A percentile compares a stretch with the other conserved stretches of the same genome.
phyloP scores from a whole-genome alignment of 2,113 vertebrate genomes.

The Gymnarchus niloticus region DNA sequence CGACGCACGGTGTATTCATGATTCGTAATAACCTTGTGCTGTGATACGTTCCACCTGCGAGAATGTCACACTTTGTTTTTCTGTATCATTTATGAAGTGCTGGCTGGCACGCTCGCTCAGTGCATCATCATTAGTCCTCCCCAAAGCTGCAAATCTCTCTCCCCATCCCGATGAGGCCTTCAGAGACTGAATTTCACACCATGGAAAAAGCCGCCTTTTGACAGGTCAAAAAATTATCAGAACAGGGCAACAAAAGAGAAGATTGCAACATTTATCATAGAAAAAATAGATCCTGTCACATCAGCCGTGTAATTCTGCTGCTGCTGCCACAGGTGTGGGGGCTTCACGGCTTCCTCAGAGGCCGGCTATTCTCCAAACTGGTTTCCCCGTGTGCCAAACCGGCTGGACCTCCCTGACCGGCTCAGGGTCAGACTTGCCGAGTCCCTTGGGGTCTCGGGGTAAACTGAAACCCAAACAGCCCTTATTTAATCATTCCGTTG shows the following conservation, averaged over 20 bases:
- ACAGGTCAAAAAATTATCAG: slow-evolving; percentile 22
- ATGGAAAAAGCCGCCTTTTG: not conserved
- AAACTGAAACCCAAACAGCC: not conserved
- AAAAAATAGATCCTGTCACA: slow-evolving; percentile 17
- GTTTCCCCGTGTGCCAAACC: not conserved
- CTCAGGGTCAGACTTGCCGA: not conserved
- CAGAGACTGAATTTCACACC: not conserved
- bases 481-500: slow-evolving; percentile 19
- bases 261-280: slow-evolving; percentile 26
- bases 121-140: not conserved
- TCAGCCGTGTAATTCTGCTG: not conserved
- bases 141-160: not conserved
- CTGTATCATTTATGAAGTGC: too few relatives aligned
- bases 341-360: not conserved
- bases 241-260: slow-evolving; percentile 11
- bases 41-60: too few relatives aligned
- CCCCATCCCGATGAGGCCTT: not conserved
- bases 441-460: not conserved
- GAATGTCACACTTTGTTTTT: too few relatives aligned
- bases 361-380: too few relatives aligned
- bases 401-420: not conserved
- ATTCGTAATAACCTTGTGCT: too few relatives aligned
- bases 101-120: too few relatives aligned
- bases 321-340: not conserved
- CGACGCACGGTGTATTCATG: too few relatives aligned